A percentile compares a stretch with the other conserved stretches of the same genome.
These are phyloP conservation scores for Empidonax alnorum DNA, from an alignment of 2,113 vertebrate species.

Conservation along the genomic window DNA sequence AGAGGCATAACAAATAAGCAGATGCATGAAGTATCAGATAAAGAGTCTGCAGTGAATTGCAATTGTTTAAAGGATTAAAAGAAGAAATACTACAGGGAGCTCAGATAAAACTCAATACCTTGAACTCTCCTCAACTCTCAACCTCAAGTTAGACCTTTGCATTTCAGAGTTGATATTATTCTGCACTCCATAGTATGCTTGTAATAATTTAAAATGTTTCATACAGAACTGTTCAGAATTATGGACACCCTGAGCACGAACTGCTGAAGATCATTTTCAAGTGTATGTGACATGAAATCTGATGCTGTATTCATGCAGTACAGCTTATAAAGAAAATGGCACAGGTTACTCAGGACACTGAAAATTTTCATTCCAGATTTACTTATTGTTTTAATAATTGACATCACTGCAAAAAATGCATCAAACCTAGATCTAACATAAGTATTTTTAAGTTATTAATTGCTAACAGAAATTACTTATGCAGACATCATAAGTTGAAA, in stretches of 20 bases:
- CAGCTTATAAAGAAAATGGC: background rate
- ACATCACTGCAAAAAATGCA: background rate
- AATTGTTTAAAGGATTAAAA: conserved; percentile 38
- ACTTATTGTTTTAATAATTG: background rate
- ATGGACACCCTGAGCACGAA: background rate
- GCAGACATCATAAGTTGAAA: background rate
- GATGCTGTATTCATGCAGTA: background rate
- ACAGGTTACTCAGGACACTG: background rate
- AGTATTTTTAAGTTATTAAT: background rate
- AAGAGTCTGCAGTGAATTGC: conserved; percentile 19
- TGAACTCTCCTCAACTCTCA: conserved; percentile 38
- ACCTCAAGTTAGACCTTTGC: background rate
- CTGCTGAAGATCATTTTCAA: conserved; percentile 21
- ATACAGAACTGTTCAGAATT: background rate
- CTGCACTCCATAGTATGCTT: background rate
- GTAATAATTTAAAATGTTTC: conserved; percentile 33
- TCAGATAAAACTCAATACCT: background rate
- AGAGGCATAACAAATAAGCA: conserved; percentile 41
- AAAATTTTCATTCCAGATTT: background rate
- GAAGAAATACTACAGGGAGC: conserved; percentile 37
- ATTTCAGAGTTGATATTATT: conserved; percentile 24
- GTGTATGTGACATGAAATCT: background rate
- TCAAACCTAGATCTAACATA: background rate
- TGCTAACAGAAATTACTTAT: background rate
- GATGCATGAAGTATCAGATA: conserved; percentile 43